Conservation (phyloP, 2,113 vertebrate species). For the Bubo bubo region DNA sequence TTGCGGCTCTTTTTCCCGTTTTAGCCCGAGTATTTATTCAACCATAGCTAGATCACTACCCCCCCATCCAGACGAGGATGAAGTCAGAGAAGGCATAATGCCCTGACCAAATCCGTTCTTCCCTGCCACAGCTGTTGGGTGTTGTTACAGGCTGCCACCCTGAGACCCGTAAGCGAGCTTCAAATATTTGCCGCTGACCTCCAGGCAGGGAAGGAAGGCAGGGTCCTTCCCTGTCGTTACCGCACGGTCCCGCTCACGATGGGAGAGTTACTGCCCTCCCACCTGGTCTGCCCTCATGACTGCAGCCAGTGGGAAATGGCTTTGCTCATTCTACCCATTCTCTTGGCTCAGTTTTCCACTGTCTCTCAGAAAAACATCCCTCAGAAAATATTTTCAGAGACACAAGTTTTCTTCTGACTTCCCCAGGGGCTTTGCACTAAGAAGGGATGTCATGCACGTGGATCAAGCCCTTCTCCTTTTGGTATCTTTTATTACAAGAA, state of each 20-base stretch:
- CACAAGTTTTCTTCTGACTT: neutral
- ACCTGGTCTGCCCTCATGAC: neutral
- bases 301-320: neutral
- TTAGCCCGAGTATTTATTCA: neutral
- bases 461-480: neutral
- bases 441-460: accelerated
- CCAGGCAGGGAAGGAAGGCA: neutral
- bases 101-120: accelerated
- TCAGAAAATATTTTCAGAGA: neutral
- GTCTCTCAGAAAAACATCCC: neutral
- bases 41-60: accelerated
- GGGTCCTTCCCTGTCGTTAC: neutral
- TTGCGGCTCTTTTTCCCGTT: neutral
- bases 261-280: neutral
- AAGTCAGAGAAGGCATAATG: neutral
- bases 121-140: neutral
- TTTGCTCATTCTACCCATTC: neutral
- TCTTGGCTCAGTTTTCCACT: neutral
- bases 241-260: accelerated
- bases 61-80: accelerated
- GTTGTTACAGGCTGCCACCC: neutral
- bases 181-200: neutral
- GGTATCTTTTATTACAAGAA: neutral
- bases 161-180: neutral
- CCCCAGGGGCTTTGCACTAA: neutral